Evolutionary conservation across 2,113 vertebrate genomes (phyloP), one percentile per base, ranked within the genome.

Genomic region (Xiphorhynchus elegans): DNA sequence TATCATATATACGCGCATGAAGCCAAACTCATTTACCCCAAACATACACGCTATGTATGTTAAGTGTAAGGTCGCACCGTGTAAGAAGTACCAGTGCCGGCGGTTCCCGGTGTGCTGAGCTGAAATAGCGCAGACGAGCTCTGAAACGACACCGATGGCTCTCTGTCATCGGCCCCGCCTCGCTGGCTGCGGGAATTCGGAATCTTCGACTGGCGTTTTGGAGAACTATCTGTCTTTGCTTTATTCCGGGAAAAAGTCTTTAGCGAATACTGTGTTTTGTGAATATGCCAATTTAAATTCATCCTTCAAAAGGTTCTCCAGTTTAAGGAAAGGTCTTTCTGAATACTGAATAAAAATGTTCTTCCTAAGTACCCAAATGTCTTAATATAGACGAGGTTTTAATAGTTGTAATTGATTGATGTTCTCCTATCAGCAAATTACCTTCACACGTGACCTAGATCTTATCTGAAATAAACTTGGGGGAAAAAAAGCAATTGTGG

Each of bases 1-100:
- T 46, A 31, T 29, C 24, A 1, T 7, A 3, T 1, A 26, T 19
- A 29, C 31, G 14, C 8, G 1, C 7, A 6, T 9, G 13, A 42
- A 85, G 12, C 15, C 47, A 10, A 37, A 39, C 2, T 7, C 24
- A 2, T 25, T 2, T 35, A 17, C 24, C 6, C 58, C 19, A 69
- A 62, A 55, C 14, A 16, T 12, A 31, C 3, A 9, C 35, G 2
- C 37, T 5, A 1, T 6, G 0, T 10, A 8, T 31, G 44, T n/a
- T 9, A 23, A 37, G 5, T 18, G 33, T 14, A 21, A 24, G 33
- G 18, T 42, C 14, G 11, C 13, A 2, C 17, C 5, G 16, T 1
- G 17, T n/a, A n/a, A 93, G 35, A 28, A n/a, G 9, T 28, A 42
- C 2, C 2, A 1, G 13, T 17, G 53, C 16, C 11, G 24, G 17